A percentile compares a stretch with the other conserved stretches of the same genome.
Evolutionary conservation across 2,797 vertebrate genomes (phyloP).

Genomic region (Melanotaenia boesemani): DNA sequence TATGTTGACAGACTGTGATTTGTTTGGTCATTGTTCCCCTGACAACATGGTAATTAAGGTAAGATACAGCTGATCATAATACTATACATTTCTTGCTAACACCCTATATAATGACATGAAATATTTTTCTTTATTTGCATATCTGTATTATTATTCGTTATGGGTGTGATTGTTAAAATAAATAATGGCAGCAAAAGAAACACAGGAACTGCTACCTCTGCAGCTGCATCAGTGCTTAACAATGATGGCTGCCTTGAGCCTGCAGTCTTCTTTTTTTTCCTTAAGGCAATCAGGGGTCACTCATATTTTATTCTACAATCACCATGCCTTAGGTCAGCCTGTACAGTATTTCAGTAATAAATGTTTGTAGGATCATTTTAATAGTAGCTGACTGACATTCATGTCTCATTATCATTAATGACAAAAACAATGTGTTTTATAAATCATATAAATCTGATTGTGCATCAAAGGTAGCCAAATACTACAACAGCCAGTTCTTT

Average conservation of each 20-base stretch:
- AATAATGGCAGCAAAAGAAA: constrained; percentile 12
- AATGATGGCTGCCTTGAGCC: constrained; percentile 8
- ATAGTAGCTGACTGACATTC: not conserved
- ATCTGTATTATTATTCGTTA: constrained; percentile 25
- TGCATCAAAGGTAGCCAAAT: constrained; percentile 25
- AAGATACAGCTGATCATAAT: constrained; percentile 28
- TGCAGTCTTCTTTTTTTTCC: constrained; percentile 11
- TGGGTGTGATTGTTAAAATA: not conserved
- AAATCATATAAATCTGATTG: not conserved
- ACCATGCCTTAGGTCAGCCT: constrained; percentile 7
- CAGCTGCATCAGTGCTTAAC: constrained; percentile 1
- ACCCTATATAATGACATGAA: constrained; percentile 6
- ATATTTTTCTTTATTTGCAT: constrained; percentile 29
- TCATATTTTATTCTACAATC: constrained; percentile 18
- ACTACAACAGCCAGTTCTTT: constrained; percentile 33
- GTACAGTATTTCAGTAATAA: constrained; percentile 13
- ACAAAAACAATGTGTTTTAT: constrained; percentile 12
- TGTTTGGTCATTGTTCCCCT: constrained; percentile 54
- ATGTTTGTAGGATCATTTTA: constrained; percentile 11
- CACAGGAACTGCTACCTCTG: not conserved
- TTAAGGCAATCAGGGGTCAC: constrained; percentile 1
- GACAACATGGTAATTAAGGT: constrained; percentile 57
- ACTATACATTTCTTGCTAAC: constrained; percentile 24
- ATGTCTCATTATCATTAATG: constrained; percentile 11
- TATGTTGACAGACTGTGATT: constrained; percentile 28